phyloP scores from a whole-genome alignment of 2,797 vertebrate species.

The Distichodus sexfasciatus region DNA sequence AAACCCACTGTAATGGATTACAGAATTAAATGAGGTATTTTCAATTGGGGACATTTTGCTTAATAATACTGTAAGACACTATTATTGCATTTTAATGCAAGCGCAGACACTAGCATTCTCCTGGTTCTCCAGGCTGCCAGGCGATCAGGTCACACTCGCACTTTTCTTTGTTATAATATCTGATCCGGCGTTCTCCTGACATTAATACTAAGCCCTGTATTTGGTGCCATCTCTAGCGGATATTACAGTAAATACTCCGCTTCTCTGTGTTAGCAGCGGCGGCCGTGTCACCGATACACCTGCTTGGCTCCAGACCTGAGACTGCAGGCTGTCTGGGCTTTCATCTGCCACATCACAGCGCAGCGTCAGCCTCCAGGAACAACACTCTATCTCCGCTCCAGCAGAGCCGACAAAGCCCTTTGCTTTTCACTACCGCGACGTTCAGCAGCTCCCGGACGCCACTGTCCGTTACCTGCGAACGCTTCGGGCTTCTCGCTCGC shows the following conservation, averaged over 20 bases:
- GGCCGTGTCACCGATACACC: slow-evolving; percentile 66
- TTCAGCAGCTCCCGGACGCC: slow-evolving; percentile 14
- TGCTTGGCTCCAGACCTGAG: slow-evolving; percentile 59
- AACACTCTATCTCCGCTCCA: slow-evolving; percentile 70
- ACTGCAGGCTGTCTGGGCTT: slow-evolving; percentile 63
- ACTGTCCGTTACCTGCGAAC: slow-evolving; percentile 17
- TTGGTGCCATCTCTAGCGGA: background rate
- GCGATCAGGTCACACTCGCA: no score
- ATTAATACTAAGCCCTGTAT: background rate
- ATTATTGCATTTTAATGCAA: no score
- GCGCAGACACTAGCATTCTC: no score
- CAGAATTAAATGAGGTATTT: no score
- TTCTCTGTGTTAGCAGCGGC: background rate
- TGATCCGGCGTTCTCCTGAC: no score
- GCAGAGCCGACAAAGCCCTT: slow-evolving; percentile 48
- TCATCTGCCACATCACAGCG: slow-evolving; percentile 63
- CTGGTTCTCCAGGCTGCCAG: no score
- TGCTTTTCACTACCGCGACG: slow-evolving; percentile 6
- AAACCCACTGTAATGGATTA: no score
- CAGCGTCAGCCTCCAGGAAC: slow-evolving; percentile 69
- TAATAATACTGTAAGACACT: no score
- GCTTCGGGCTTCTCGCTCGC: slow-evolving; percentile 1
- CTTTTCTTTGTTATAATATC: no score
- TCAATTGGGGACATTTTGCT: no score
- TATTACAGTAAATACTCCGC: background rate